A percentile compares a stretch with the other conserved stretches of the same genome.
phyloP scores from a whole-genome alignment of 2,797 vertebrate species.

The Momotus momota region DNA sequence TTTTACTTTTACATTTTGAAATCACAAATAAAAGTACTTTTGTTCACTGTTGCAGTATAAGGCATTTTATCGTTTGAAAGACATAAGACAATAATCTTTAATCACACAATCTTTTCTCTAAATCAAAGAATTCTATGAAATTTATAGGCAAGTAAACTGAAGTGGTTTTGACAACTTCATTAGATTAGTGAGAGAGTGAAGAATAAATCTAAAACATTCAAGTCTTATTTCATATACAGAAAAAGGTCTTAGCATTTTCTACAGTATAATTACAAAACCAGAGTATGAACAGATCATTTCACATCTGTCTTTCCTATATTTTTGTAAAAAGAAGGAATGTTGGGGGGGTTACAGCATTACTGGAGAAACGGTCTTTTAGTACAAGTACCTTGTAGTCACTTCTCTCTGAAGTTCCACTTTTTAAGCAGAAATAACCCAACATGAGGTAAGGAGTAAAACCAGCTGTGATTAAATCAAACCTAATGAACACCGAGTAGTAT shows the following conservation, averaged over 20 bases:
- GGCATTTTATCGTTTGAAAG: not conserved
- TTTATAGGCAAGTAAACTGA: not conserved
- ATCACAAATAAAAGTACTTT: not conserved
- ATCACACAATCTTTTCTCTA: not conserved
- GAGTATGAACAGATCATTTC: not conserved
- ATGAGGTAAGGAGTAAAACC: not conserved
- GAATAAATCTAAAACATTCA: not conserved
- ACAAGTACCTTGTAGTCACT: not conserved
- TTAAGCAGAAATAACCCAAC: not conserved
- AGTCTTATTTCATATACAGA: not conserved
- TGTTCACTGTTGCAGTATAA: not conserved
- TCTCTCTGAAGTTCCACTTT: not conserved
- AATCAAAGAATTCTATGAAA: not conserved
- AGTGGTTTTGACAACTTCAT: not conserved
- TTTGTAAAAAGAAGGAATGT: not conserved
- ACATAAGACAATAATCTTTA: not conserved
- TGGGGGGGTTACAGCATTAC: not conserved
- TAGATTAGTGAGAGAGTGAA: not conserved
- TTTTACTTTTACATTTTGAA: slow-evolving; percentile 19
- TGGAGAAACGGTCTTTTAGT: not conserved
- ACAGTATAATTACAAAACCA: not conserved
- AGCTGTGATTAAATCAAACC: not conserved
- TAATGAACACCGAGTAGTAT: not conserved
- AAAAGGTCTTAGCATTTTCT: not conserved
- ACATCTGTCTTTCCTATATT: not conserved